These are phyloP conservation scores for Setipinna tenuifilis DNA, from an alignment of 2,797 vertebrate species.

Conservation along the genomic window DNA sequence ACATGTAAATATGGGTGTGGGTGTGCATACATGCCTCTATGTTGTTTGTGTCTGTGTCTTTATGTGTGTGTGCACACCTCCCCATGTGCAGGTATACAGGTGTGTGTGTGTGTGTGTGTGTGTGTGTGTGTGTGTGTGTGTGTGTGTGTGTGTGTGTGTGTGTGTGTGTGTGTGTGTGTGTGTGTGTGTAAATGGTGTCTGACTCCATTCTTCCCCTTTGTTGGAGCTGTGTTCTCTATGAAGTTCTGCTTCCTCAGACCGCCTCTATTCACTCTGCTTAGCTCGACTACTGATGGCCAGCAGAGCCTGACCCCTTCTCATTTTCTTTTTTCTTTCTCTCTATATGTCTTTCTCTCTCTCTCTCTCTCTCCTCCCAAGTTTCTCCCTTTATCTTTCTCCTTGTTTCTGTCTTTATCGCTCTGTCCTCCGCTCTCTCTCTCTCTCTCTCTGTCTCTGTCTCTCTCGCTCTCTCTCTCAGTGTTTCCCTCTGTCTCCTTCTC, in stretches of 20 bases:
- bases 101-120: neutral
- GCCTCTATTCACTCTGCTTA: neutral
- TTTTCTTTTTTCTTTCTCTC: neutral
- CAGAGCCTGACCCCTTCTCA: neutral
- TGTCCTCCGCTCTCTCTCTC: too few relatives aligned
- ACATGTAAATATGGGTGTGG: too few relatives aligned
- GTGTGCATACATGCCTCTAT: too few relatives aligned
- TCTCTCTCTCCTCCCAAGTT: neutral
- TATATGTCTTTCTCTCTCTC: neutral
- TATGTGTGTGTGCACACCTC: too few relatives aligned
- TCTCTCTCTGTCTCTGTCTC: neutral
- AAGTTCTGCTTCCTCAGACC: neutral
- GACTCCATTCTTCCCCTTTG: neutral
- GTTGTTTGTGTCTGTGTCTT: too few relatives aligned
- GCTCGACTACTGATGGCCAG: too few relatives aligned
- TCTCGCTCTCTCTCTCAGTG: too few relatives aligned
- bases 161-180: neutral
- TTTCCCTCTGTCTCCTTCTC: neutral
- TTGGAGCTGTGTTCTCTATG: neutral
- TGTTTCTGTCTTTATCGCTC: too few relatives aligned
- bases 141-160: neutral
- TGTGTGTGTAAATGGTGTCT: neutral
- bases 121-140: neutral
- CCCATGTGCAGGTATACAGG: too few relatives aligned
- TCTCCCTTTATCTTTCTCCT: neutral